Percentiles rank a stretch among this genome's conserved stretches.
Conservation (phyloP, 1,140 invertebrate species). For the Bombus vancouverensis region DNA sequence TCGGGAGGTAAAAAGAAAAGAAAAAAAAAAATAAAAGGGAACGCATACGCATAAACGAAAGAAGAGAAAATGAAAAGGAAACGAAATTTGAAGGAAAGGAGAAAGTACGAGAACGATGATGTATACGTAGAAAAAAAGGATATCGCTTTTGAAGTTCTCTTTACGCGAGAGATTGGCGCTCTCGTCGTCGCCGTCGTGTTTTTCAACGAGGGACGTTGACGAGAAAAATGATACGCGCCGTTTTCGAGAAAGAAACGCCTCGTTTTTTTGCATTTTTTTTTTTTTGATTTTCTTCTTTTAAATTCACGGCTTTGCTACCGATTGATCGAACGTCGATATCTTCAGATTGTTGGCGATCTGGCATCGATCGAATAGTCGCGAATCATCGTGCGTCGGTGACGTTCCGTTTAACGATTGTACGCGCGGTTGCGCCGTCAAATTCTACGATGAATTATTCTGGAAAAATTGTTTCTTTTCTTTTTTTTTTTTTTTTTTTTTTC, state of each 20-base stretch:
- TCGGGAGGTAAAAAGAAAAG: not conserved
- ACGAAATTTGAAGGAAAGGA: not conserved
- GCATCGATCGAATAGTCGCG: conserved; percentile 22
- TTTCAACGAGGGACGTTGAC: conserved; percentile 21
- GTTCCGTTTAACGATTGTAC: conserved; percentile 11
- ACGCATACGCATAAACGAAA: not conserved
- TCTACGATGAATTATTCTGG: not conserved
- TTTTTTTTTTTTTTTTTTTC: too few relatives aligned
- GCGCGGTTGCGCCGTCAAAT: conserved; percentile 7
- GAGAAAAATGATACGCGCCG: not conserved
- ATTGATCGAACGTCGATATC: conserved; percentile 36
- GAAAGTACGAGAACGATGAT: not conserved
- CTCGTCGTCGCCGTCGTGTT: conserved; percentile 12
- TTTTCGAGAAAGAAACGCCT: conserved; percentile 6
- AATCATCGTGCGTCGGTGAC: not conserved
- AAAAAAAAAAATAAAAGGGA: not conserved
- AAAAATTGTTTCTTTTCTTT: not conserved
- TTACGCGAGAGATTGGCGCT: not conserved
- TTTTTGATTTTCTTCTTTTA: not conserved
- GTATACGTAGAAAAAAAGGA: conserved; percentile 24
- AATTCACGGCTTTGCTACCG: not conserved
- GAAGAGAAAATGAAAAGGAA: not conserved
- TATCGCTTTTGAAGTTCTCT: conserved; percentile 58
- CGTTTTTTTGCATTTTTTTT: not conserved
- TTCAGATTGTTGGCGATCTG: conserved; percentile 9